Evolutionary conservation across 2,797 vertebrate species (phyloP).

Genomic region (Rhinophrynus dorsalis): DNA sequence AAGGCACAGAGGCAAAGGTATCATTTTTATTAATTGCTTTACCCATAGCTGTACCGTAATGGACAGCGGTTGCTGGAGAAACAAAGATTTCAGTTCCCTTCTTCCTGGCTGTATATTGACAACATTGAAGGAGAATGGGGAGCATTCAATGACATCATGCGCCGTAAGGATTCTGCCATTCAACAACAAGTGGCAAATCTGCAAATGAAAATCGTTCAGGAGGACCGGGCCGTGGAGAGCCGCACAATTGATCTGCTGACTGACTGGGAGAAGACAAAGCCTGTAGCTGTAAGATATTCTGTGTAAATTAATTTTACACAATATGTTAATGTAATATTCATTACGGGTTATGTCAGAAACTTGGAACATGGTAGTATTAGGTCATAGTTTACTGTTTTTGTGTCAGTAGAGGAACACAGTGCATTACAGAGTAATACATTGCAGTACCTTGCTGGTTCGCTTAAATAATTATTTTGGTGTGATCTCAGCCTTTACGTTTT

Average conservation of each 20-base stretch:
- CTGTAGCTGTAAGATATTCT: slow-evolving; percentile 83
- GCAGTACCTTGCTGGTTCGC: no score
- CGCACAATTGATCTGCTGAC: slow-evolving; percentile 89
- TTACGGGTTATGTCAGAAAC: no score
- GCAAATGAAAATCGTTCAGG: slow-evolving; percentile 98
- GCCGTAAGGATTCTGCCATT: slow-evolving; percentile 96
- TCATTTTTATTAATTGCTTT: no score
- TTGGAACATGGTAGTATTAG: no score
- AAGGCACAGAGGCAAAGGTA: no score
- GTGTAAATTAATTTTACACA: no score
- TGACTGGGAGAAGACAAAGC: slow-evolving; percentile 98
- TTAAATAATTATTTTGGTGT: no score
- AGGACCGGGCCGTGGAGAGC: slow-evolving; percentile 96
- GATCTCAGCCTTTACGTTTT: no score
- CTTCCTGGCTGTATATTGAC: slow-evolving; percentile 98
- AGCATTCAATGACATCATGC: slow-evolving; percentile 98
- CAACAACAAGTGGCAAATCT: slow-evolving; percentile 98
- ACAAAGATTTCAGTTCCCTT: slow-evolving; percentile 97
- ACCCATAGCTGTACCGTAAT: slow-evolving; percentile 89
- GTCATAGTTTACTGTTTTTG: no score
- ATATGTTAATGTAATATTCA: no score
- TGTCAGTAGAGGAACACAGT: no score
- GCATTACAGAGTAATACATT: no score
- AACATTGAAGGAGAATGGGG: slow-evolving; percentile 99
- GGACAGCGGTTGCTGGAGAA: slow-evolving; percentile 96